Conservation (phyloP, 2,797 vertebrate species). For the Schizopygopsis malacanthus region DNA sequence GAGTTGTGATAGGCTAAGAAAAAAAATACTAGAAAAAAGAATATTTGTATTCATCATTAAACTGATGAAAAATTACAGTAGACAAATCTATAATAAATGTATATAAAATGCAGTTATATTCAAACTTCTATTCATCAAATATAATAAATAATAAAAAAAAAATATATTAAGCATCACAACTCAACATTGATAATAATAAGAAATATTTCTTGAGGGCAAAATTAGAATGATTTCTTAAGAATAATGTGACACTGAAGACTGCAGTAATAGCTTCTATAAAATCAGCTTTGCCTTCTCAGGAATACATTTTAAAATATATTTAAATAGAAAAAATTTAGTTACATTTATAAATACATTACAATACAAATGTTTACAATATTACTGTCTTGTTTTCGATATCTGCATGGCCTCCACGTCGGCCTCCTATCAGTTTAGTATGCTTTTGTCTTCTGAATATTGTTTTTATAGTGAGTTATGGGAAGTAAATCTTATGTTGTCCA, state of each 20-base stretch:
- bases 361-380: background rate
- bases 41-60: background rate
- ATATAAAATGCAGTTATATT: background rate
- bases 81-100: background rate
- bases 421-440: background rate
- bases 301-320: background rate
- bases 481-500: background rate
- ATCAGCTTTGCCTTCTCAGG: background rate
- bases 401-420: background rate
- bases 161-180: background rate
- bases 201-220: background rate
- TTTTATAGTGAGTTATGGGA: background rate
- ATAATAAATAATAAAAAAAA: background rate
- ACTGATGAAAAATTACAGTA: background rate
- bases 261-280: background rate
- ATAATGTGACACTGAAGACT: background rate
- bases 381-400: background rate
- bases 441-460: slow-evolving; percentile 9
- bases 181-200: background rate
- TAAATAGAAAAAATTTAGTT: background rate
- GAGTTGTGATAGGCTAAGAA: background rate
- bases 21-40: background rate
- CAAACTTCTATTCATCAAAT: background rate
- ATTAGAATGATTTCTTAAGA: background rate
- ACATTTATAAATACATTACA: background rate